Base-by-base conservation (phyloP, 2,888 invertebrate species). In the Sinodicranocentrus sp. region DNA sequence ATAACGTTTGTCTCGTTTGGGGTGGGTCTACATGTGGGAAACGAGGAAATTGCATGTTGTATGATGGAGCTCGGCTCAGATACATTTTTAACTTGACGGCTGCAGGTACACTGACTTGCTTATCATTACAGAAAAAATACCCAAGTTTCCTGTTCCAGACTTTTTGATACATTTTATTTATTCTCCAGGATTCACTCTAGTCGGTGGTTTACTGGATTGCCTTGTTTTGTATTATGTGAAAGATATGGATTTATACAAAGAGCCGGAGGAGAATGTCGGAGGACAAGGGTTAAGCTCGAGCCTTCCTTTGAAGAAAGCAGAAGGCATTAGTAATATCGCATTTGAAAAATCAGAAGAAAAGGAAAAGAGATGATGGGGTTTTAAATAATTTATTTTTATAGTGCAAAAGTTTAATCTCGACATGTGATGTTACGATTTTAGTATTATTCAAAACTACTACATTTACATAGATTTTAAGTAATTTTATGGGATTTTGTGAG, bases 41-140 rank as follows among this genome's bases (percentile, higher is more conserved):
- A 76, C 93, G 92, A 71, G 94, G 94, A 86, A 94, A 94, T 89
- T 95, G 95, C 89, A 95, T 94, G 94, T 91, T 94, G 5, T 95
- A 95, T 90, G 93, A 94, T 90, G 94, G 94, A 6, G 92, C 92
- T 89, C 91, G 92, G 2, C 91, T 95, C 87, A 92, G 94, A 89
- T 93, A 93, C 88, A 91, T 92, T 59, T 90, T 94, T 85, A 94
- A 94, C 90, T 92, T 93, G 87, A 94, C 93, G 8, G 93, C 94
- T 63, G 93, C 94, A 85, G 90, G 92, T 92, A 52, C 8, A 3
- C 17, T 17, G 6, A 52, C 10, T 33, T 33, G 10, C 5, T 33
- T 33, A 33, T 33, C 33, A 33, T 10, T 10, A 17, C 48, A n/a
- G n/a, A n/a, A n/a, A n/a, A n/a, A n/a, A n/a, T n/a, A n/a, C n/a